Evolutionary conservation across 2,113 vertebrate genomes (phyloP), one percentile per base, ranked within the genome.

Genomic region (Onychostoma macrolepis): DNA sequence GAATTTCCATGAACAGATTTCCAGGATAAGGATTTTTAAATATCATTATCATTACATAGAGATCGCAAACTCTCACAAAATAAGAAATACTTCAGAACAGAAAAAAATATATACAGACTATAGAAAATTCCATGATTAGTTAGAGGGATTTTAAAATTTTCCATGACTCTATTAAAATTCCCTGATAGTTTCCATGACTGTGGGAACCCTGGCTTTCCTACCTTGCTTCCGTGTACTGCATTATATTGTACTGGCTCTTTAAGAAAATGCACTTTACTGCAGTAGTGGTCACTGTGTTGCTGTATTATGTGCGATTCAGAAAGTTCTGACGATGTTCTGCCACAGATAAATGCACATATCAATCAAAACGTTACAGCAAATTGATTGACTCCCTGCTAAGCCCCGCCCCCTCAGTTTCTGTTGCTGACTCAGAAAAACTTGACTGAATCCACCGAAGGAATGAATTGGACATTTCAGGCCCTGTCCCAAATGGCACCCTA

Each of bases 291-390:
- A 69, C 17, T 50, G 85, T 63, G 58, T 89, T 89, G 85, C 72
- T 45, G 38, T 45, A 76, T 76, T 45, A 28, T 17, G n/a, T 76
- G 24, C 2, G 1, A 91, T 89, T 93, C 80, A 86, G 92, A 89
- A 90, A 94, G 93, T 94, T 92, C 94, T 94, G 92, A 92, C 92
- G 8, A 88, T 94, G 93, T 94, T 92, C 93, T 94, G 92, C 92
- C 92, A 6, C 38, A 75, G 41, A 75, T 15, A 75, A 75, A 75
- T 4, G 4, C 69, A 72, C 69, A n/a, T 58, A 58, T 48, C 12
- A 48, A 13, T 58, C 7, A 41, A 41, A 41, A 72, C 41, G 21
- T 41, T 2, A 53, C 17, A 19, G 50, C 43, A 41, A 72, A 36
- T 19, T 69, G 6, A 76, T 15, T 76, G 38, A 76, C 72, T 13